A percentile compares a stretch with the other conserved stretches of the same genome.
Conservation (phyloP, 2,888 invertebrate species). For the Erynnis tages region DNA sequence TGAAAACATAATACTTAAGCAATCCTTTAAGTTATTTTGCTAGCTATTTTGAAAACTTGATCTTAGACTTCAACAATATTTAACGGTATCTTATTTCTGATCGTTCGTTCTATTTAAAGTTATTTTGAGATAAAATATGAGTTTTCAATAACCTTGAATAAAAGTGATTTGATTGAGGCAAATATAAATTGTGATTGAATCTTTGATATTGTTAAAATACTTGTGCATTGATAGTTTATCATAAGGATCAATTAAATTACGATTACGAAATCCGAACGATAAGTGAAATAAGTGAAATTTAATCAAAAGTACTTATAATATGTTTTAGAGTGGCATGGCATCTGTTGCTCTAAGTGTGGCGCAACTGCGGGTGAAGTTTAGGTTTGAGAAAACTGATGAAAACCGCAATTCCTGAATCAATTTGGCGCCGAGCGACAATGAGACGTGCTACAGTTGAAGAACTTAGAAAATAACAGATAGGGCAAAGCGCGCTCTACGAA, state of each 20-base stretch:
- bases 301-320: conserved; percentile 14
- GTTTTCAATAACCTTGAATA: no score
- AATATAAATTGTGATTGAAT: neutral
- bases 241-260: neutral
- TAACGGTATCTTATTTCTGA: no score
- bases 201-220: neutral
- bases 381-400: conserved; percentile 7
- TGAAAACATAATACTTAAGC: no score
- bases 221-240: neutral
- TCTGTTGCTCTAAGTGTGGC: conserved; percentile 14
- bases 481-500: conserved; percentile 43
- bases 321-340: conserved; percentile 2
- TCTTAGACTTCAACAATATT: no score
- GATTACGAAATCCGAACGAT: neutral
- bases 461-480: conserved; percentile 41
- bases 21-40: no score
- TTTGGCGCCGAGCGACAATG: conserved; percentile 16
- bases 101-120: no score
- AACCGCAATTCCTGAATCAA: conserved; percentile 16
- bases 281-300: conserved; percentile 6
- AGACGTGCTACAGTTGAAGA: conserved; percentile 34
- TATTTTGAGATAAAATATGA: no score
- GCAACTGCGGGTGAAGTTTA: conserved; percentile 12
- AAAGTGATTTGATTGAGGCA: no score
- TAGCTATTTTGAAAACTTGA: no score